phyloP scores from a whole-genome alignment of 2,888 invertebrate species.

The Ichneumoninae sp. region DNA sequence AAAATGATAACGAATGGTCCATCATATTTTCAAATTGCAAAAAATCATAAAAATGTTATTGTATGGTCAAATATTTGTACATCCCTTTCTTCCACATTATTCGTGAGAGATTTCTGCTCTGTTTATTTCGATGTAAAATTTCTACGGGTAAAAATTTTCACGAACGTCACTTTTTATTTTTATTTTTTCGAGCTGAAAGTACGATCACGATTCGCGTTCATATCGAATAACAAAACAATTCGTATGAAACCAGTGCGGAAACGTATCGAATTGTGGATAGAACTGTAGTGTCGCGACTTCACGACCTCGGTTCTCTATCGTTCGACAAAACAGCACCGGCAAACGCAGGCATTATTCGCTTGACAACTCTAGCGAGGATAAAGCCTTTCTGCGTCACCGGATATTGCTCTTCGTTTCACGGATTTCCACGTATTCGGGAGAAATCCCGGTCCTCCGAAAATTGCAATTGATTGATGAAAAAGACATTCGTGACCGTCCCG shows the following conservation, averaged over 20 bases:
- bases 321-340: constrained; percentile 2
- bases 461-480: constrained; percentile 34
- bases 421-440: constrained; percentile 49
- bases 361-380: constrained; percentile 37
- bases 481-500: not conserved
- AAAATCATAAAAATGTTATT: no score
- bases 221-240: not conserved
- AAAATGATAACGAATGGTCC: no score
- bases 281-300: constrained; percentile 1
- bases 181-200: not conserved
- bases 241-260: not conserved
- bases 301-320: constrained; percentile 31
- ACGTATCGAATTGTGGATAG: constrained; percentile 15
- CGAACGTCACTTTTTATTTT: not conserved
- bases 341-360: constrained; percentile 39
- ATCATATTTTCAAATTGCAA: no score
- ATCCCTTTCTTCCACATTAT: no score
- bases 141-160: no score
- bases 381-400: constrained; percentile 49
- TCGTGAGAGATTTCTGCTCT: no score
- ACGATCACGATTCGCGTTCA: not conserved
- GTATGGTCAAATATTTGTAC: no score
- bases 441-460: constrained; percentile 22
- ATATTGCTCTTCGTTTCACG: constrained; percentile 55
- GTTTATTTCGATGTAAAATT: no score